Evolutionary conservation across 1,140 invertebrate species (phyloP).

Genomic region (Drosophila mayri): DNA sequence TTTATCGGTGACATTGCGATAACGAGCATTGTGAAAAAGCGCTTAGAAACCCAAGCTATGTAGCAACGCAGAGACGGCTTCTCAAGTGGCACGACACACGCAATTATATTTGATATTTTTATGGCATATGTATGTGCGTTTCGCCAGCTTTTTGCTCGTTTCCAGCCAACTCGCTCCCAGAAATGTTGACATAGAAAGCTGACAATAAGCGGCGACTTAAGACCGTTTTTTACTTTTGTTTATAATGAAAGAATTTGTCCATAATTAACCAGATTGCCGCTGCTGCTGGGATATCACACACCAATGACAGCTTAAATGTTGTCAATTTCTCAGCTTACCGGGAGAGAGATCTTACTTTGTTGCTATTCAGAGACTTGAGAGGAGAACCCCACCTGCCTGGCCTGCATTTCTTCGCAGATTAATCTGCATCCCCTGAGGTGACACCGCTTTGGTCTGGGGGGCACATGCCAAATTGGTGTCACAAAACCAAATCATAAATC

Average conservation of each 20-base stretch:
- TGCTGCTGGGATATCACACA: conserved; percentile 17
- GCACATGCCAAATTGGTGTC: conserved; percentile 77
- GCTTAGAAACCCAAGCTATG: conserved; percentile 13
- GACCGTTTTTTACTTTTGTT: conserved; percentile 18
- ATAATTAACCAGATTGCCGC: conserved; percentile 56
- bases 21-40: conserved; percentile 67
- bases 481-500: conserved; percentile 79
- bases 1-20: conserved; percentile 70
- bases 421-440: conserved; percentile 47
- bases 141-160: conserved; percentile 31
- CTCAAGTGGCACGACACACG: conserved; percentile 48
- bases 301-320: conserved; percentile 42
- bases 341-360: conserved; percentile 17
- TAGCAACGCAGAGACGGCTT: conserved; percentile 23
- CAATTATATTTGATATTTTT: conserved; percentile 78
- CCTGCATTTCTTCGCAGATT: background rate
- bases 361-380: background rate
- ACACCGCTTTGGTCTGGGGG: conserved; percentile 30
- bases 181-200: conserved; percentile 61
- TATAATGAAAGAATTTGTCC: conserved; percentile 61
- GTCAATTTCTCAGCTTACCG: conserved; percentile 10
- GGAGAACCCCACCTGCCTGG: conserved; percentile 2
- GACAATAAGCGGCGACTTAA: conserved; percentile 46
- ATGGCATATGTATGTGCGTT: conserved; percentile 54
- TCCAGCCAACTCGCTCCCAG: conserved; percentile 22